phyloP scores from a whole-genome alignment of 2,113 vertebrate genomes.

The Dunckerocampus dactyliophorus region DNA sequence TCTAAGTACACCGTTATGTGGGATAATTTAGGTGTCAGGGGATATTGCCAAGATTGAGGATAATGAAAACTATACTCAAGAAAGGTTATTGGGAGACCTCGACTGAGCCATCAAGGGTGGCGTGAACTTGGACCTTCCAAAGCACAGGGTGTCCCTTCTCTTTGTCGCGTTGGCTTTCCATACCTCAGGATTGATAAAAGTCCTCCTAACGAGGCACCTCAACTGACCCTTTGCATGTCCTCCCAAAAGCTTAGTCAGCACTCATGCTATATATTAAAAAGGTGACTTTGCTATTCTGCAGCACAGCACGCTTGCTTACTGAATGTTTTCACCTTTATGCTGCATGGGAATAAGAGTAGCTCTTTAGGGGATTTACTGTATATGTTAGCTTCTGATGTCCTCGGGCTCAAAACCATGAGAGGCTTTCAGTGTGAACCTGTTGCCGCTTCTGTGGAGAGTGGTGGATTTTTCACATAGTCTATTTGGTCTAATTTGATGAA shows the following conservation, averaged over 20 bases:
- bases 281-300: slow-evolving; percentile 17
- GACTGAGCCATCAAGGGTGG: slow-evolving; percentile 51
- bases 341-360: background rate
- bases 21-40: slow-evolving; percentile 9
- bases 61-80: slow-evolving; percentile 12
- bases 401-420: slow-evolving; percentile 46
- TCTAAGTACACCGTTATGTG: slow-evolving; percentile 12
- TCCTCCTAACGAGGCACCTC: slow-evolving; percentile 56
- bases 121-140: slow-evolving; percentile 47
- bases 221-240: slow-evolving; percentile 26
- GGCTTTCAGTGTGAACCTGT: slow-evolving; percentile 71
- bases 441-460: slow-evolving; percentile 50
- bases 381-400: slow-evolving; percentile 39
- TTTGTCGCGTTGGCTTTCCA: slow-evolving; percentile 51
- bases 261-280: slow-evolving; percentile 5
- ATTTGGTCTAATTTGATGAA: slow-evolving; percentile 73
- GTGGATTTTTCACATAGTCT: slow-evolving; percentile 60
- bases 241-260: slow-evolving; percentile 54
- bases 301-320: slow-evolving; percentile 24
- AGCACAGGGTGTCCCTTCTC: slow-evolving; percentile 46
- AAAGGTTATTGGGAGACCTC: slow-evolving; percentile 50
- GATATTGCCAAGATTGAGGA: background rate
- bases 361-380: background rate
- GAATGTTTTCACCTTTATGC: slow-evolving; percentile 26
- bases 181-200: slow-evolving; percentile 63